Conservation (phyloP, 2,113 vertebrate genomes). For the Cygnus buccinator region DNA sequence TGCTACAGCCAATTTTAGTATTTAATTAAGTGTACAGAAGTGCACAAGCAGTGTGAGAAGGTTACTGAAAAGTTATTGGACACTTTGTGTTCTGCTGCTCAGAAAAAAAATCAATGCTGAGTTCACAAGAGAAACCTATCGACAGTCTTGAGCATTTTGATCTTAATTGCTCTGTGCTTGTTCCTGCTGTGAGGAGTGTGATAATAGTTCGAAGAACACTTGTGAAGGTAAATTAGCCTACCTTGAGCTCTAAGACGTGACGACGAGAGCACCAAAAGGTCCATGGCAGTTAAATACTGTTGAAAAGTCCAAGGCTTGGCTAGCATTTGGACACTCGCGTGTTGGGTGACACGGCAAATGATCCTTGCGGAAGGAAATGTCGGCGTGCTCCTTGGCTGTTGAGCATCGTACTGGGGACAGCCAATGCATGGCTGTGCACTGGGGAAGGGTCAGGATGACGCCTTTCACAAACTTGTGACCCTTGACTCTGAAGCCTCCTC, state of each 20-base stretch:
- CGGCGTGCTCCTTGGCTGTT: neutral
- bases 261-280: neutral
- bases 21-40: neutral
- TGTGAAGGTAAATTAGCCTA: slow-evolving; percentile 15
- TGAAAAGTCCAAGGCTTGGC: neutral
- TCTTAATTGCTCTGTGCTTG: slow-evolving; percentile 59
- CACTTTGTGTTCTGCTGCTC: neutral
- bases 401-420: accelerated
- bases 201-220: slow-evolving; percentile 20
- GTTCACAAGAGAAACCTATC: slow-evolving; percentile 32
- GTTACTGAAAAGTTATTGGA: slow-evolving; percentile 37
- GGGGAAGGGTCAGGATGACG: neutral
- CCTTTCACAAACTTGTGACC: neutral
- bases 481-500: neutral
- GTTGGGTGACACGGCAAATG: neutral
- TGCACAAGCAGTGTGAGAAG: slow-evolving; percentile 5
- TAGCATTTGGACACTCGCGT: neutral
- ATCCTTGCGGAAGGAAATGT: neutral
- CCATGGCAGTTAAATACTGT: neutral
- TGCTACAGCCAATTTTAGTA: neutral
- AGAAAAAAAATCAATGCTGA: slow-evolving; percentile 29
- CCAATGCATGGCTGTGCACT: neutral
- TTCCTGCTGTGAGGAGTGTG: slow-evolving; percentile 20
- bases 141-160: slow-evolving; percentile 39
- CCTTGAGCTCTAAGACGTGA: neutral